Percentiles rank a stretch among this genome's conserved stretches.
Evolutionary conservation across 2,113 vertebrate genomes (phyloP).

Genomic region (Coturnix japonica): DNA sequence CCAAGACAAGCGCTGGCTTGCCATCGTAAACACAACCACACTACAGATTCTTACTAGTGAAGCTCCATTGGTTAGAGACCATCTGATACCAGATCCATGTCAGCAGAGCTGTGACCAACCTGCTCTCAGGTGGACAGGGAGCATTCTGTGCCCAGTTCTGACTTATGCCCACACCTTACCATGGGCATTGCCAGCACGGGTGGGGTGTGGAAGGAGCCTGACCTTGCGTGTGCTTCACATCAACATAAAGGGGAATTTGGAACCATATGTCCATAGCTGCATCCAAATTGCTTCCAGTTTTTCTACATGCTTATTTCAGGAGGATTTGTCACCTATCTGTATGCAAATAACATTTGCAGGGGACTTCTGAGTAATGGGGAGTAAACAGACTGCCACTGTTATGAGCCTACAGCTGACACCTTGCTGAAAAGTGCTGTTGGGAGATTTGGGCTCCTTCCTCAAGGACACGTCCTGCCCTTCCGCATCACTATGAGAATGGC

Average conservation of each 20-base stretch:
- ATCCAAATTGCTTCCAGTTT: conserved; percentile 45
- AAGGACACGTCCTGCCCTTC: conserved; percentile 46
- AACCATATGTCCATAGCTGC: conserved; percentile 15
- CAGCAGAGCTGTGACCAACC: not conserved
- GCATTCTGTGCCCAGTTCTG: not conserved
- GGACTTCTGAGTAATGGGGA: conserved; percentile 65
- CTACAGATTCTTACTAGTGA: not conserved
- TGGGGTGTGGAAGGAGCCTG: not conserved
- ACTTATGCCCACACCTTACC: not conserved
- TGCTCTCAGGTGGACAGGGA: not conserved
- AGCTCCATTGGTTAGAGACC: not conserved
- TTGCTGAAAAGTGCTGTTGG: conserved; percentile 40
- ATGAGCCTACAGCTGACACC: conserved; percentile 57
- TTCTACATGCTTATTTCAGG: conserved; percentile 52
- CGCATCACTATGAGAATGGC: conserved; percentile 6
- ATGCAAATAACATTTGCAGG: conserved; percentile 62
- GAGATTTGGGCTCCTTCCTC: conserved; percentile 45
- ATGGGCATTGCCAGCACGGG: not conserved
- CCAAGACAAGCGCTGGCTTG: not conserved
- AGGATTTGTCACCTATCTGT: conserved; percentile 52
- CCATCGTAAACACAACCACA: not conserved
- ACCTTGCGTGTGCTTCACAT: conserved; percentile 22
- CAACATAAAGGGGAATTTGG: conserved; percentile 27
- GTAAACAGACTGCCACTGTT: conserved; percentile 48
- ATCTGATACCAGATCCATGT: not conserved